phyloP scores from a whole-genome alignment of 1,140 invertebrate genomes.

The Dinoponera quadriceps region DNA sequence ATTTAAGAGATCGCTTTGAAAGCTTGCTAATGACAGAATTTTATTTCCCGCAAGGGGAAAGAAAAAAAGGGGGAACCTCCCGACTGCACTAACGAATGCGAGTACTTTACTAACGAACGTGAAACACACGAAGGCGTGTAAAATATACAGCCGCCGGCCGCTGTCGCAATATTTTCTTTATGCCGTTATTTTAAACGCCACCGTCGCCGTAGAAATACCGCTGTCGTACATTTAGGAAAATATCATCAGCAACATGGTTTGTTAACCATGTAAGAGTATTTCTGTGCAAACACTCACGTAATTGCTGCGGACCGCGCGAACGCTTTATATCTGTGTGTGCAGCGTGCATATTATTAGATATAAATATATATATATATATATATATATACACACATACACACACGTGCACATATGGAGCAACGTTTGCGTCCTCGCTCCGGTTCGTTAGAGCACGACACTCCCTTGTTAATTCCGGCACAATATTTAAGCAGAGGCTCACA shows the following conservation, averaged over 20 bases:
- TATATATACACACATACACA: too few species aligned
- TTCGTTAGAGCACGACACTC: conserved; percentile 73
- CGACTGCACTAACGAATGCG: not conserved
- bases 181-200: not conserved
- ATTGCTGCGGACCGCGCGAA: conserved; percentile 70
- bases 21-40: conserved; percentile 10
- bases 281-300: conserved; percentile 73
- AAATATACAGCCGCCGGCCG: not conserved
- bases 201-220: conserved; percentile 44
- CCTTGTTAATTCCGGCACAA: conserved; percentile 74
- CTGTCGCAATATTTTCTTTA: conserved; percentile 31
- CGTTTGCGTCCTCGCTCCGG: conserved; percentile 48
- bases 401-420: conserved; percentile 20
- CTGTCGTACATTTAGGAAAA: conserved; percentile 68
- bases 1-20: not conserved
- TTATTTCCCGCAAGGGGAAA: not conserved
- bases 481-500: conserved; percentile 70
- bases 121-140: not conserved
- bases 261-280: conserved; percentile 56
- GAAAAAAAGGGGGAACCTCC: not conserved
- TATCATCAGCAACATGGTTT: conserved; percentile 66
- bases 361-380: not conserved
- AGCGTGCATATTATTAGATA: conserved; percentile 61
- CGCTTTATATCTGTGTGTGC: conserved; percentile 49
- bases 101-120: not conserved